Evolutionary conservation across 2,113 vertebrate genomes (phyloP).

Genomic region (Leptocoma aspasia): DNA sequence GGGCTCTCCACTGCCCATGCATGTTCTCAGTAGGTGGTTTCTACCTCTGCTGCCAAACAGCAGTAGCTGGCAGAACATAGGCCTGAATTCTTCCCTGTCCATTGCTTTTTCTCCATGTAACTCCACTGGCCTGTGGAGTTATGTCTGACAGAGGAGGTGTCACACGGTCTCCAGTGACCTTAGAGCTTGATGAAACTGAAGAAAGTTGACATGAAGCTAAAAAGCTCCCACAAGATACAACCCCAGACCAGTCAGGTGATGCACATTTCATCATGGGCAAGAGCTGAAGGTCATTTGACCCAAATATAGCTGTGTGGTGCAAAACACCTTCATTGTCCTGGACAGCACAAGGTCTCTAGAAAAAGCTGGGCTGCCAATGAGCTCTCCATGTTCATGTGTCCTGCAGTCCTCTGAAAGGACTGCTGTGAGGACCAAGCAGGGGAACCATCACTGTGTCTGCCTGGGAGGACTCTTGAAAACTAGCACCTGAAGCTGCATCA

Average conservation of each 20-base stretch:
- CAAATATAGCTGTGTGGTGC: not conserved
- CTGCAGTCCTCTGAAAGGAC: not conserved
- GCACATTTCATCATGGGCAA: not conserved
- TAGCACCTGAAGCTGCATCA: not conserved
- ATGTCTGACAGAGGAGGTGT: not conserved
- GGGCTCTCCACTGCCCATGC: not conserved
- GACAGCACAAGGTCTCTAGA: not conserved
- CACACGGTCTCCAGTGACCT: not conserved
- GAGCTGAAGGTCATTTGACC: not conserved
- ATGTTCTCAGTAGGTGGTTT: not conserved
- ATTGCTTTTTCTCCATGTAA: not conserved
- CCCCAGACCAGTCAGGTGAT: not conserved
- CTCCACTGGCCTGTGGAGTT: not conserved
- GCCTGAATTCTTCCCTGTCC: not conserved
- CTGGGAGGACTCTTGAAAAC: not conserved
- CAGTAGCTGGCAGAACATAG: not conserved
- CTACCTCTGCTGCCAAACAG: not conserved
- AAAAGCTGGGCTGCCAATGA: not conserved
- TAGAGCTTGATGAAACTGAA: not conserved
- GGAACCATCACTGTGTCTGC: not conserved
- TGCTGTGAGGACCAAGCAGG: not conserved
- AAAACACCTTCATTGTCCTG: not conserved
- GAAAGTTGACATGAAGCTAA: not conserved
- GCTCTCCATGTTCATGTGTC: not conserved
- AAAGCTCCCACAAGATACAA: not conserved